Evolutionary conservation across 2,888 invertebrate genomes (phyloP).

Genomic region (Salticus scenicus): DNA sequence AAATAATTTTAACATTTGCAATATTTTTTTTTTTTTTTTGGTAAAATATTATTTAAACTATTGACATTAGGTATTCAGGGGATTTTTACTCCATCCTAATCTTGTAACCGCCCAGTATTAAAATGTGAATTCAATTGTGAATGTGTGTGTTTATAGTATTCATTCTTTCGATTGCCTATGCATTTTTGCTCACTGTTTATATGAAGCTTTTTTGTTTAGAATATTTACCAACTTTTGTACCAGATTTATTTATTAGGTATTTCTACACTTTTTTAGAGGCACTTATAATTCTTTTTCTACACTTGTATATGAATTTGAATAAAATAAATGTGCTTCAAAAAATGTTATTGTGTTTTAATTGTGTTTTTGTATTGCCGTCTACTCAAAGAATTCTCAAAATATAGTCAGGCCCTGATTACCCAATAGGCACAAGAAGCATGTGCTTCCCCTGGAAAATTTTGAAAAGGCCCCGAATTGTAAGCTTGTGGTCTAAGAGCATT

Average conservation of each 20-base stretch:
- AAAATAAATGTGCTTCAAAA: conserved; percentile 46
- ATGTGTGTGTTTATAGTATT: conserved; percentile 15
- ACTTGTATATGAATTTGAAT: conserved; percentile 15
- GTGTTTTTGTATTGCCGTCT: too few species aligned
- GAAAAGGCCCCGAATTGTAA: too few species aligned
- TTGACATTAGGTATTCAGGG: not conserved
- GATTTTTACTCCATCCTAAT: not conserved
- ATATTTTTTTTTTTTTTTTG: not conserved
- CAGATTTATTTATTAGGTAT: conserved; percentile 45
- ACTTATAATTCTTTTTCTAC: conserved; percentile 16
- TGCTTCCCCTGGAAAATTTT: too few species aligned
- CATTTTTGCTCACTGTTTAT: conserved; percentile 42
- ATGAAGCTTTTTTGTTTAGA: conserved; percentile 20
- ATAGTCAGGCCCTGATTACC: too few species aligned
- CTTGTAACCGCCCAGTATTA: conserved; percentile 11
- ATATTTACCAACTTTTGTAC: conserved; percentile 41
- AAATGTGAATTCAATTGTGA: conserved; percentile 14
- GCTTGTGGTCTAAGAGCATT: too few species aligned
- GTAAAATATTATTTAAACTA: not conserved
- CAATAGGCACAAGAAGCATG: too few species aligned
- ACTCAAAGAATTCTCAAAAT: too few species aligned
- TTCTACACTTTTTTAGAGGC: conserved; percentile 48
- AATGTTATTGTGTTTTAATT: not conserved
- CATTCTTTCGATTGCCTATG: conserved; percentile 28
- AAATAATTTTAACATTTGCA: not conserved